Percentiles rank a stretch among this genome's conserved stretches.
These are phyloP conservation scores for Prinia subflava DNA, from an alignment of 2,113 vertebrate species.

Conservation along the genomic window DNA sequence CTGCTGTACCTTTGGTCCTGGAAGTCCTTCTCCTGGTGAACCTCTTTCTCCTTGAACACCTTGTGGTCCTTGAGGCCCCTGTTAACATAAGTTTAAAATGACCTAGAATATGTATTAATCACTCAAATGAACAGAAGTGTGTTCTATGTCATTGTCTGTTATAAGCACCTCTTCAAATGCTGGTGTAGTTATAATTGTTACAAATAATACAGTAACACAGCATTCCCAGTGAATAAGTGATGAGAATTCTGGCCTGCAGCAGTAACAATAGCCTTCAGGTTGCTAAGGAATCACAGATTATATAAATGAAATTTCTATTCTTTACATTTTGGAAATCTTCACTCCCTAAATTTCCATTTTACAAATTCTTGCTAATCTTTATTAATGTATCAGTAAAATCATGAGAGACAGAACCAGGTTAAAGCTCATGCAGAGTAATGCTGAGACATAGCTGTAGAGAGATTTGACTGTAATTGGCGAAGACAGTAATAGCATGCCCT, in stretches of 20 bases:
- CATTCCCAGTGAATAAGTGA: not conserved
- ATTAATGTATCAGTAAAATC: not conserved
- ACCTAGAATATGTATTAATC: not conserved
- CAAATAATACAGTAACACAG: not conserved
- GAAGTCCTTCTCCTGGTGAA: conserved; percentile 83
- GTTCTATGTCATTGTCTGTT: not conserved
- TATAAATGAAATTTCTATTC: not conserved
- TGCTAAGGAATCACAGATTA: not conserved
- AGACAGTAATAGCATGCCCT: not conserved
- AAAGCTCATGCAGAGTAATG: not conserved
- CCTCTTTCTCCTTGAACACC: conserved; percentile 87
- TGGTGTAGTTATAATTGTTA: conserved; percentile 8
- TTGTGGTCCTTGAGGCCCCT: conserved; percentile 89
- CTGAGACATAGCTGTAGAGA: not conserved
- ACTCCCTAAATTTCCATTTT: not conserved
- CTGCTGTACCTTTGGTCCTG: conserved; percentile 83
- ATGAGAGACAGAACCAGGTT: not conserved
- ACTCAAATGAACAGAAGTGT: not conserved
- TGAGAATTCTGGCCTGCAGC: conserved; percentile 13
- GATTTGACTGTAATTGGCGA: not conserved
- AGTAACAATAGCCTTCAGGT: not conserved
- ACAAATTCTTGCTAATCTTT: not conserved
- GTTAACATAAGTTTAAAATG: conserved; percentile 23
- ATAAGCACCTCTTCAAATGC: not conserved
- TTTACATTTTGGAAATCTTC: not conserved